A percentile compares a stretch with the other conserved stretches of the same genome.
These are phyloP conservation scores for Gobiocypris rarus DNA, from an alignment of 2,113 vertebrate species.

Conservation along the genomic window DNA sequence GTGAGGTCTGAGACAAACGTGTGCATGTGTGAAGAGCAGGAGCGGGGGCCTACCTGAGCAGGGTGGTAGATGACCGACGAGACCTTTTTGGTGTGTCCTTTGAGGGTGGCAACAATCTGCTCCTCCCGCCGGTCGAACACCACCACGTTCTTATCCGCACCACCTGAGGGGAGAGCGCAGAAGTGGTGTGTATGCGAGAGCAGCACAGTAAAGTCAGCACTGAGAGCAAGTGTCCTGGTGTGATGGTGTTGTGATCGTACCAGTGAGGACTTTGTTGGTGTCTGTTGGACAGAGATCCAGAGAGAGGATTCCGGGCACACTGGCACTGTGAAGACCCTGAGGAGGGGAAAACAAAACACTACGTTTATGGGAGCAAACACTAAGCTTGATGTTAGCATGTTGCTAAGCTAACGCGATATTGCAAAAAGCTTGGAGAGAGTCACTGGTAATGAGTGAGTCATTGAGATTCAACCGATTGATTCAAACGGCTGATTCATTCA, in stretches of 20 bases:
- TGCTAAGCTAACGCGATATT: too few species aligned
- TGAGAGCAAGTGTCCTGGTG: neutral
- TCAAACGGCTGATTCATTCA: too few species aligned
- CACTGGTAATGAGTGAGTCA: too few species aligned
- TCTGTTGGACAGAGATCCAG: constrained; percentile 96
- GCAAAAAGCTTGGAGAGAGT: too few species aligned
- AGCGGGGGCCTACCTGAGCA: constrained; percentile 81
- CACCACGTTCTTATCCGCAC: constrained; percentile 95
- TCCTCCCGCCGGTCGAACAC: constrained; percentile 97
- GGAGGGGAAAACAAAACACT: neutral
- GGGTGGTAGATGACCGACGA: constrained; percentile 89
- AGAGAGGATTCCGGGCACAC: constrained; percentile 92
- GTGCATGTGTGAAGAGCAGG: neutral
- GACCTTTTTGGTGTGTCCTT: constrained; percentile 89
- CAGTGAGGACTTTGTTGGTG: constrained; percentile 97
- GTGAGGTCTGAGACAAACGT: neutral
- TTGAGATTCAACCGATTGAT: too few species aligned
- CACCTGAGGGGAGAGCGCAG: constrained; percentile 75
- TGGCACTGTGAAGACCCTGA: constrained; percentile 96
- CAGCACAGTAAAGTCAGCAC: too few species aligned
- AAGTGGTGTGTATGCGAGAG: too few species aligned
- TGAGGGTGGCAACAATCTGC: constrained; percentile 93
- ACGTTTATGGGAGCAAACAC: too few species aligned
- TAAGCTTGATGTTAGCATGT: too few species aligned
- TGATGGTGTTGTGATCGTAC: constrained; percentile 71